Base-by-base conservation (phyloP, 2,888 invertebrate genomes). In the Spodoptera picta region DNA sequence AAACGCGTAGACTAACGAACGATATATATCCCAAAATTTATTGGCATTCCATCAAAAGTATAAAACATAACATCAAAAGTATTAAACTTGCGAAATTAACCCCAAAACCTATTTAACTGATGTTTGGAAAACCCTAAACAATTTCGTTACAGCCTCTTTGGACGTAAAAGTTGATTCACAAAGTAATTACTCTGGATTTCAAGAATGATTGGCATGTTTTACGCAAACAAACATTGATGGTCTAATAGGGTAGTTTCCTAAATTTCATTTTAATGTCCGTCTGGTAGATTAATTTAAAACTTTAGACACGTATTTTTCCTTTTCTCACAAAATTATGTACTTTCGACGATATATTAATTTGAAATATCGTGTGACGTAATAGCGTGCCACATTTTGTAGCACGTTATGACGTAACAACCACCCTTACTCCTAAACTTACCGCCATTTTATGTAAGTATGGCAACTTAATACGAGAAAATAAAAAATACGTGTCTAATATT, bases 171-270 rank as follows among this genome's bases (percentile, higher is more conserved):
- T 64, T 54, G 27, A 45, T 36, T 64, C 23, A 19, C 24, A 50
- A 59, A 71, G 65, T 75, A 64, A 71, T 71, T 59, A 72, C 56
- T 75, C 24, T 36, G 48, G 42, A 46, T 50, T 65, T 73, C 45
- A 54, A 54, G 57, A 65, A 57, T 54, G 54, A 72, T 72, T 72
- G 66, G 57, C 77, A 72, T 41, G 48, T 75, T 60, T 55, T 43
- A 60, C 45, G 59, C 47, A 9, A 56, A 72, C 65, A 49, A 36
- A 57, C 65, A 60, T 57, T 60, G 48, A 65, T 60, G 47, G 27
- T 50, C 23, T 59, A 59, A 52, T 60, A 45, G 23, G 19, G 19
- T 19, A 44, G 46, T 49, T 12, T 54, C 11, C 45, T 57, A 43
- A 19, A 19, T 19, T 19, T 19, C 1, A 19, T 19, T 19, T 19